Conservation (phyloP, 2,888 invertebrate species). For the Melieria crassipennis region DNA sequence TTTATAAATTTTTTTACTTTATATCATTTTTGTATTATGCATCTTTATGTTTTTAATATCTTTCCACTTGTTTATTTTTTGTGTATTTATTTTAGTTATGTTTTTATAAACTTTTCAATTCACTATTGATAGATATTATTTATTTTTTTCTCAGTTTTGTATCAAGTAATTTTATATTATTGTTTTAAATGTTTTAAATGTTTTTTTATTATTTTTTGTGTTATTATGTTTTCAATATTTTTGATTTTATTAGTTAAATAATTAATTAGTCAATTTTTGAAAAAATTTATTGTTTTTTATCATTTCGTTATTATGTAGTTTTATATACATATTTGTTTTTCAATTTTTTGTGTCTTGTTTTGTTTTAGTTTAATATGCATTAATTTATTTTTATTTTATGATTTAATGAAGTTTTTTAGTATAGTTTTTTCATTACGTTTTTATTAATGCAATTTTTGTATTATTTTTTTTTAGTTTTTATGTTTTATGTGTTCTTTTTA, state of each 20-base stretch:
- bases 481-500: too few relatives aligned
- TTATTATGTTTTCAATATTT: neutral
- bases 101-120: neutral
- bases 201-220: too few relatives aligned
- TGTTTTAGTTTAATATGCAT: too few relatives aligned
- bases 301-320: neutral
- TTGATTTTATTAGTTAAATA: neutral
- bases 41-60: neutral
- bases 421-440: too few relatives aligned
- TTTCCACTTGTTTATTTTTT: neutral
- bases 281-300: neutral
- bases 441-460: too few relatives aligned
- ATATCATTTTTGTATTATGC: neutral
- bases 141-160: neutral
- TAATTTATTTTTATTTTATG: too few relatives aligned
- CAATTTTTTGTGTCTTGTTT: neutral
- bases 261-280: too few relatives aligned
- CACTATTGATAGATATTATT: neutral
- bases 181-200: neutral
- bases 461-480: too few relatives aligned
- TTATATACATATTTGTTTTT: neutral
- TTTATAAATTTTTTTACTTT: neutral
- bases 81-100: neutral
- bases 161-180: neutral
- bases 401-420: too few relatives aligned